phyloP scores from a whole-genome alignment of 2,113 vertebrate genomes.

The Eudyptes chrysolophus region DNA sequence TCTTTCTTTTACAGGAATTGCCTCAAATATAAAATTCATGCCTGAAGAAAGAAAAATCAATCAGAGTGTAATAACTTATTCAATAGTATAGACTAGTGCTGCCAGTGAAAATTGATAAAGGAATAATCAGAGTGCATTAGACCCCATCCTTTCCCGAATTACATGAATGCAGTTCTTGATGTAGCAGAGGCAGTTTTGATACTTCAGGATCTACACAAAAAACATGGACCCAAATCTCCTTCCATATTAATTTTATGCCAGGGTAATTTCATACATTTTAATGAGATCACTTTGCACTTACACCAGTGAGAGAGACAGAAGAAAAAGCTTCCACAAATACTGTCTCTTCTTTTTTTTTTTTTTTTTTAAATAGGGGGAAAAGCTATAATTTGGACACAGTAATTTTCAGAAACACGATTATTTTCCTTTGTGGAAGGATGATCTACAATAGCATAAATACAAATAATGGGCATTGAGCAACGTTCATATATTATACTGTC shows the following conservation, averaged over 20 bases:
- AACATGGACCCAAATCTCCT: not conserved
- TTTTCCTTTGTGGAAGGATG: not conserved
- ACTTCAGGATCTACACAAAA: not conserved
- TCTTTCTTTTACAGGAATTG: constrained; percentile 7
- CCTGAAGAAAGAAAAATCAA: constrained; percentile 38
- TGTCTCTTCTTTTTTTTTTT: fast-evolving
- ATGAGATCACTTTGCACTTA: not conserved
- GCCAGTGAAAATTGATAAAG: constrained; percentile 37
- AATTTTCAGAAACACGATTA: not conserved
- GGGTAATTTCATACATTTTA: constrained; percentile 16
- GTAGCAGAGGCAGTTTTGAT: not conserved
- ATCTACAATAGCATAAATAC: constrained; percentile 18
- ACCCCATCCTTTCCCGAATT: constrained; percentile 16
- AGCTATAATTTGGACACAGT: not conserved
- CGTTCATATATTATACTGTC: constrained; percentile 13
- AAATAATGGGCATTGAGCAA: not conserved
- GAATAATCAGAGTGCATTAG: not conserved
- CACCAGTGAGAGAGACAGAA: not conserved
- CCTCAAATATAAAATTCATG: constrained; percentile 30
- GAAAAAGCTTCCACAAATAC: not conserved
- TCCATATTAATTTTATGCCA: constrained; percentile 17
- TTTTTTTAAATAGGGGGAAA: not conserved
- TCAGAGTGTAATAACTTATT: constrained; percentile 56
- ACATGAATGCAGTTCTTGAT: not conserved
- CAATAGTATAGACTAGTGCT: constrained; percentile 30